phyloP scores from a whole-genome alignment of 2,113 vertebrate species.

The Apodemus sylvaticus region DNA sequence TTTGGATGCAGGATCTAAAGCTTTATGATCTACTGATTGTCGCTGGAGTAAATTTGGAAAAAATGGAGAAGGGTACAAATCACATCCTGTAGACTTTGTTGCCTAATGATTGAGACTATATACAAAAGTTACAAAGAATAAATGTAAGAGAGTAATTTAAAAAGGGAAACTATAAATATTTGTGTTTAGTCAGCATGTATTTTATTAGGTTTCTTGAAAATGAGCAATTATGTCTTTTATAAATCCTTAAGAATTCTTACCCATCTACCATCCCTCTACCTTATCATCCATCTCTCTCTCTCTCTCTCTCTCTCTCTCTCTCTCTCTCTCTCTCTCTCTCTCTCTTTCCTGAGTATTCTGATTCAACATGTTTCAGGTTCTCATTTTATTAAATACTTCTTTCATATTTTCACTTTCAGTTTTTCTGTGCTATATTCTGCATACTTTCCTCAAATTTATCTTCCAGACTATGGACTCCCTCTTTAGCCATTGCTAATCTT shows the following conservation, averaged over 20 bases:
- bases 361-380: not conserved
- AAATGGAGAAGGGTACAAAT: not conserved
- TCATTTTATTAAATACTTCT: not conserved
- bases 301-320: too few species aligned
- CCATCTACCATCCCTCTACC: not conserved
- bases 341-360: not conserved
- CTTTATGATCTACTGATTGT: constrained; percentile 14
- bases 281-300: too few species aligned
- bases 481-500: constrained; percentile 44
- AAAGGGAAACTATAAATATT: not conserved
- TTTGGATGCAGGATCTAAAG: constrained; percentile 35
- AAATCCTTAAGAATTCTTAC: not conserved
- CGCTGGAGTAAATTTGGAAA: not conserved
- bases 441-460: constrained; percentile 3
- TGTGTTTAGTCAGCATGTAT: not conserved
- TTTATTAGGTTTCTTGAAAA: constrained; percentile 17
- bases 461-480: not conserved
- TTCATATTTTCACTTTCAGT: not conserved
- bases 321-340: rapidly evolving
- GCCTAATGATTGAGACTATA: not conserved
- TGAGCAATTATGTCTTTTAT: not conserved
- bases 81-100: not conserved
- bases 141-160: not conserved
- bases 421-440: not conserved
- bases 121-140: not conserved